Percentiles rank a stretch among this genome's conserved stretches.
phyloP scores from a whole-genome alignment of 2,888 invertebrate species.

The Caenorhabditis uteleia region DNA sequence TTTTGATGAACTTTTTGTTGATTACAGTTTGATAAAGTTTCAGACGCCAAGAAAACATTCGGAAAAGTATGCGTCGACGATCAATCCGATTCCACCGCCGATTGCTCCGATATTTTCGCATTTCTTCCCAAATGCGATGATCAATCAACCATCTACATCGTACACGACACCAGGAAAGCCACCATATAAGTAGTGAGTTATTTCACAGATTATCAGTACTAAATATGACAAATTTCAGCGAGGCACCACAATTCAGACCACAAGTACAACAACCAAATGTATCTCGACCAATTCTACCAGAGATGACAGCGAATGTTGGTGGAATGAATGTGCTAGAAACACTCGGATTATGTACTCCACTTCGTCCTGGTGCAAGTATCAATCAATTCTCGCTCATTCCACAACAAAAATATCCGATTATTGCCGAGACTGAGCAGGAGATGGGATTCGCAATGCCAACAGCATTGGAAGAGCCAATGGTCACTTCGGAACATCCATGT shows the following conservation, averaged over 20 bases:
- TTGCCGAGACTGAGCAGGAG: conserved; percentile 11
- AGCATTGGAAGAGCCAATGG: conserved; percentile 19
- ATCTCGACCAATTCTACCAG: conserved; percentile 28
- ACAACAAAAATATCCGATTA: conserved; percentile 12
- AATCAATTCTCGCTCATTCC: conserved; percentile 11
- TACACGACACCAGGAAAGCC: too few relatives aligned
- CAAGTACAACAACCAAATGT: background rate
- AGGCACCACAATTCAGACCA: too few relatives aligned
- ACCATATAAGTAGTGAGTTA: too few relatives aligned
- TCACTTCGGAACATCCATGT: conserved; percentile 29
- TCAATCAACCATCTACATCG: too few relatives aligned
- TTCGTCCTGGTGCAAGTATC: conserved; percentile 19
- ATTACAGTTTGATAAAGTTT: too few relatives aligned
- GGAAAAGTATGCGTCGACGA: background rate
- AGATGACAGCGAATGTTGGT: conserved; percentile 21
- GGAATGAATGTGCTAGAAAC: conserved; percentile 23
- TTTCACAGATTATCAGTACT: too few relatives aligned
- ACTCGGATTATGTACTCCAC: conserved; percentile 30
- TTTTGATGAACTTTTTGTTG: background rate
- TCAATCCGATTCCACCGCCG: too few relatives aligned
- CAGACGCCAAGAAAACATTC: conserved; percentile 1
- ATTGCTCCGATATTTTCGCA: conserved; percentile 12
- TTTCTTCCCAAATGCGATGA: conserved; percentile 11
- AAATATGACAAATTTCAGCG: too few relatives aligned
- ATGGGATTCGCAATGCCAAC: conserved; percentile 34